Base-by-base conservation (phyloP, 2,797 vertebrate species). In the Trematomus bernacchii region DNA sequence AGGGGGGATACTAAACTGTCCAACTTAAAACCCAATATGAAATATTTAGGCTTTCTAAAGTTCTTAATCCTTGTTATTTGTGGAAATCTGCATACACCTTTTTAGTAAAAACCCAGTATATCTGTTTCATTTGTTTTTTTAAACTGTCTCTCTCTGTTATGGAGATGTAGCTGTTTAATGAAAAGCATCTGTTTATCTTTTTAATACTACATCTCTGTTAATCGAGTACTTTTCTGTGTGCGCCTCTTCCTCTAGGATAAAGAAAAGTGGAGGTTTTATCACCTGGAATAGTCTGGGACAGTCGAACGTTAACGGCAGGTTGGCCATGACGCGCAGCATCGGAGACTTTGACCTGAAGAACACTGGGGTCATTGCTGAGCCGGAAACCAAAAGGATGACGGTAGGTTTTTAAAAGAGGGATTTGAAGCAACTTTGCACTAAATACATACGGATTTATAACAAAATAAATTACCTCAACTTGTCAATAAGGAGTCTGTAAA, bases 261-360 rank as follows among this genome's bases (percentile, higher is more conserved):
- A 94, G 91, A 96, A 92, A 82, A 94, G 95, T 5, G 98, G 98
- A 14, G 98, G 98, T 43, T 98, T 96, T 70, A 88, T 99, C 74
- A 93, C 97, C 19, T 99, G 98, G 98, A 99, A 99, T 83, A 99
- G 98, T 77, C 16, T 99, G 87, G 98, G 98, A 52, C 98, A 99
- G 70, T 96, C 98, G 21, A 96, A 99, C 0, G 98, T 99, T 60
- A 99, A 99, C 3, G 97, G 97, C 70, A 96, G 98, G 77, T 93
- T 99, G 82, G 98, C 98, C 27, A 99, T 99, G 98, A 99, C 98
- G 0, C 95, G 98, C 71, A 99, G 98, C 88, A 98, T 99, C 55
- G 98, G 98, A 80, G 98, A 99, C 92, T 91, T 99, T 88, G 98
- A 99, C 87, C 95, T 99, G 66, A 99, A 98, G 92, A 92, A 84